Conservation (phyloP, 2,888 invertebrate genomes). For the Isotomurus palustris region DNA sequence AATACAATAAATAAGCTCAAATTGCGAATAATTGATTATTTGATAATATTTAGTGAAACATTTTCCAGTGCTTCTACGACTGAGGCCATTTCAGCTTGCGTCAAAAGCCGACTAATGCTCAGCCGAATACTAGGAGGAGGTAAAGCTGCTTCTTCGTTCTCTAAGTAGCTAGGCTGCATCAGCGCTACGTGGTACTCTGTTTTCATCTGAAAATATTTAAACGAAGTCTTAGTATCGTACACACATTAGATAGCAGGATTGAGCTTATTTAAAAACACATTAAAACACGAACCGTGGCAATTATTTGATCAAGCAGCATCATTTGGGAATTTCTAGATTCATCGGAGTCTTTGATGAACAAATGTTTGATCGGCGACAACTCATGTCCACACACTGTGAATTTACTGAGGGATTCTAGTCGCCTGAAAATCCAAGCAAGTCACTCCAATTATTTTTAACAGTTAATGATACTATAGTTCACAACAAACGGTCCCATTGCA, state of each 20-base stretch:
- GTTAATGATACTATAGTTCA: not conserved
- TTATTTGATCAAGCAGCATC: not conserved
- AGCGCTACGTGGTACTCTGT: conserved; percentile 57
- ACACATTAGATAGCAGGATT: too few relatives aligned
- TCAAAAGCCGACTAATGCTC: conserved; percentile 62
- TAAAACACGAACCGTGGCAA: conserved; percentile 1
- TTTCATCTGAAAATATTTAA: conserved; percentile 37
- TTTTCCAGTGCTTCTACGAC: conserved; percentile 25
- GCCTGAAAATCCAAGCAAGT: not conserved
- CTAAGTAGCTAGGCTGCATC: conserved; percentile 64
- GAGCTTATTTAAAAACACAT: too few relatives aligned
- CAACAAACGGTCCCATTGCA: not conserved
- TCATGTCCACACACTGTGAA: conserved; percentile 3
- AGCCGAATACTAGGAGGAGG: conserved; percentile 70
- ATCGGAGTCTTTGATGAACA: not conserved
- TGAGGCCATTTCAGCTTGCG: conserved; percentile 57
- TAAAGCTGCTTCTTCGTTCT: conserved; percentile 60
- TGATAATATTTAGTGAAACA: conserved; percentile 8
- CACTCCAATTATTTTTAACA: too few relatives aligned
- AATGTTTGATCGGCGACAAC: conserved; percentile 4
- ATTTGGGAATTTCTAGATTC: not conserved
- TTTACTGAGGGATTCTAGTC: not conserved
- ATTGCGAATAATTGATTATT: too few relatives aligned
- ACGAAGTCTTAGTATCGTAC: too few relatives aligned
- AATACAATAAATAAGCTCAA: too few relatives aligned